A percentile compares a stretch with the other conserved stretches of the same genome.
Conservation (phyloP, 2,797 vertebrate genomes). For the Hybognathus amarus region DNA sequence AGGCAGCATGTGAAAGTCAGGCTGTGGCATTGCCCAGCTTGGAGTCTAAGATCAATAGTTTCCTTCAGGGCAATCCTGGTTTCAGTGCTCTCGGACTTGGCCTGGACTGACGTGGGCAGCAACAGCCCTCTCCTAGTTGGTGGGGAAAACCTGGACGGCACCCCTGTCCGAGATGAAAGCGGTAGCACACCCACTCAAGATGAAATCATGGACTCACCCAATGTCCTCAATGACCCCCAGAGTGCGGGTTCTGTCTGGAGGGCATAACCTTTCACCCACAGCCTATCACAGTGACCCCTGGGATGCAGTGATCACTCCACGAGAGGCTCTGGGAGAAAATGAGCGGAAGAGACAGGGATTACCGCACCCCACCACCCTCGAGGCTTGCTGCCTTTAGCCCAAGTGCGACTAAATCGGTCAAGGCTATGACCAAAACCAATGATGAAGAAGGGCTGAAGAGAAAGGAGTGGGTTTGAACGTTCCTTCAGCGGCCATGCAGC, state of each 20-base stretch:
- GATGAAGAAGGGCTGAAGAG: constrained; percentile 63
- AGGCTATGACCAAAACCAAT: constrained; percentile 77
- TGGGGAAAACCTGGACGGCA: constrained; percentile 89
- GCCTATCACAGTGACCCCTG: constrained; percentile 88
- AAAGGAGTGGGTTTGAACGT: constrained; percentile 58
- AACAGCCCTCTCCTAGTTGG: constrained; percentile 72
- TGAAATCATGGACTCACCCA: constrained; percentile 96
- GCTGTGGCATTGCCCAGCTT: constrained; percentile 83
- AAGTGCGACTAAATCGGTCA: constrained; percentile 78
- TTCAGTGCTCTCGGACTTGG: constrained; percentile 89
- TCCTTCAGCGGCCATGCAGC: constrained; percentile 58
- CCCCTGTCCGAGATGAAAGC: constrained; percentile 92
- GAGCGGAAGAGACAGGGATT: constrained; percentile 72
- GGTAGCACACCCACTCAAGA: constrained; percentile 98
- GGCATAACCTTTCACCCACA: constrained; percentile 80
- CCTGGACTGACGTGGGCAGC: constrained; percentile 71
- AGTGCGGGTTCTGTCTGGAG: constrained; percentile 61
- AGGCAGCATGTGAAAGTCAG: constrained; percentile 67
- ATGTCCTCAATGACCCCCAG: constrained; percentile 72
- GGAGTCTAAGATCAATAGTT: constrained; percentile 98
- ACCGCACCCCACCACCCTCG: constrained; percentile 61
- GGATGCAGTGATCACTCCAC: constrained; percentile 84
- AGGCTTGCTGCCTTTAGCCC: constrained; percentile 75
- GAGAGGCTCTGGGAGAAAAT: constrained; percentile 54
- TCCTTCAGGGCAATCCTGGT: constrained; percentile 95